These are phyloP conservation scores for Corythoichthys intestinalis DNA, from an alignment of 2,113 vertebrate genomes.

Conservation along the genomic window DNA sequence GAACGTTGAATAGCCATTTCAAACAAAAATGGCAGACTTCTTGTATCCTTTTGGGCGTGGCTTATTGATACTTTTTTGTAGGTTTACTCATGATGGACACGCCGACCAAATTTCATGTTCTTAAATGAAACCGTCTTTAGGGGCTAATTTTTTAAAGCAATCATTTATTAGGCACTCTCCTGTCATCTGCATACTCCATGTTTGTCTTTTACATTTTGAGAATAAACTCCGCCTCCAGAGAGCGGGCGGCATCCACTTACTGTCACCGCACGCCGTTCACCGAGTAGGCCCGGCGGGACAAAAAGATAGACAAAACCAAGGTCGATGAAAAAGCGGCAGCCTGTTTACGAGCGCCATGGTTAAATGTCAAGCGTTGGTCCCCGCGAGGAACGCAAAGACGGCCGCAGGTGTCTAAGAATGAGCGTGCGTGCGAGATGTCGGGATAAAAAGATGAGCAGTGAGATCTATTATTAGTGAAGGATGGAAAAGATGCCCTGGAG, in stretches of 20 bases:
- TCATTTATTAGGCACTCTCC: conserved; percentile 15
- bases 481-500: conserved; percentile 22
- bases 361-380: conserved; percentile 67
- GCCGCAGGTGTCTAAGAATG: conserved; percentile 38
- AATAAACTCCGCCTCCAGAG: background rate
- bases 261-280: background rate
- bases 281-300: conserved; percentile 2
- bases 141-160: too few species aligned
- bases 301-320: conserved; percentile 59
- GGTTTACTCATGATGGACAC: too few species aligned
- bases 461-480: conserved; percentile 43
- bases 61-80: too few species aligned
- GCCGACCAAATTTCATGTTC: too few species aligned
- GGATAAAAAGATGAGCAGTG: conserved; percentile 35
- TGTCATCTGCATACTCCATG: background rate
- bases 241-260: background rate
- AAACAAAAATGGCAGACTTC: too few species aligned
- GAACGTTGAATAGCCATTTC: too few species aligned
- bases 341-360: conserved; percentile 51
- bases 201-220: background rate
- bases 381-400: conserved; percentile 9
- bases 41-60: too few species aligned
- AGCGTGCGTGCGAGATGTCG: conserved; percentile 19
- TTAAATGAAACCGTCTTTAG: too few species aligned
- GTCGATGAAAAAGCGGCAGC: conserved; percentile 57